Evolutionary conservation across 2,797 vertebrate species (phyloP), one percentile per base, ranked within the genome.

Genomic region (Labroides dimidiatus): DNA sequence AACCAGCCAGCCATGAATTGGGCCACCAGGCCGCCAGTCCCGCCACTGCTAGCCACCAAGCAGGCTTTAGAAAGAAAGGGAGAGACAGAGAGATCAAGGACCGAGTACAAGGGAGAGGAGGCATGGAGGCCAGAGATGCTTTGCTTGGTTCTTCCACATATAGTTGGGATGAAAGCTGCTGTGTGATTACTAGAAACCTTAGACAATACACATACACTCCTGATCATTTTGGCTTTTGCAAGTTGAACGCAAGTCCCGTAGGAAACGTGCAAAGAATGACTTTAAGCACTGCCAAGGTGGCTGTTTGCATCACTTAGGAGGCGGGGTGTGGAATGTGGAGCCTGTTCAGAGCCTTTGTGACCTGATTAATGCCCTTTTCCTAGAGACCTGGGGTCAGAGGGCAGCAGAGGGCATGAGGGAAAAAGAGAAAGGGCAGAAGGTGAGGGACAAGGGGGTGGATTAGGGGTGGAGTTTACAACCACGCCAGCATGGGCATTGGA

Each of bases 1-100:
- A 89, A 85, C 82, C 90, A 92, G 77, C 89, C 92, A 92, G 88
- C 87, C 91, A 88, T 92, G 90, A 93, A 93, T 81, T 90, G 78
- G 82, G 77, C 85, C 86, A 88, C 87, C 77, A 81, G 75, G 76
- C 70, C 53, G 37, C 61, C 71, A 72, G 78, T 78, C 83, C 77
- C 72, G 75, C 75, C 62, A 45, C 72, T 45, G 45, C 27, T 53
- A 52, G 60, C 78, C 66, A 71, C 67, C 81, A 36, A 65, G 47
- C 63, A 59, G 59, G 21, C 39, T 53, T 78, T 65, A 63, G 67
- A 59, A 64, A 77, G 66, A 16, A 49, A 55, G 48, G 33, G 53
- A 51, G 23, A 36, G 54, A 67, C 59, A 43, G 21, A 50, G 64
- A 14, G 78, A 75, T 62, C 27, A 30, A 68, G 4, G 44, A 58